These are phyloP conservation scores for Colistium nudipinnis DNA, from an alignment of 2,113 vertebrate species.

Conservation along the genomic window DNA sequence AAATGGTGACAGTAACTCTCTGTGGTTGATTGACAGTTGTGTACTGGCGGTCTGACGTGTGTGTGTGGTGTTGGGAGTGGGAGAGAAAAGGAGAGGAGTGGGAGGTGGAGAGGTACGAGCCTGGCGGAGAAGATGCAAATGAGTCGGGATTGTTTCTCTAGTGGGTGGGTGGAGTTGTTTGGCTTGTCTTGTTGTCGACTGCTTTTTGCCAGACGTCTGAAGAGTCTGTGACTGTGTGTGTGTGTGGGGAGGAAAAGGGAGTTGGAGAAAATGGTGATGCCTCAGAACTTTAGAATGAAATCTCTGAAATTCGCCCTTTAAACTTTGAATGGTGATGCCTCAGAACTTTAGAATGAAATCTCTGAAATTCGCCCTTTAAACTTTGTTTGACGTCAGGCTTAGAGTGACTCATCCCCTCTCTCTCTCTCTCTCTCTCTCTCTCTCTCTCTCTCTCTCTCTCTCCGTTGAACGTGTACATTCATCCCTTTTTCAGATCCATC, in stretches of 20 bases:
- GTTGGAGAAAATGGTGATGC: constrained; percentile 1
- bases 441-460: constrained; percentile 6
- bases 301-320: not conserved
- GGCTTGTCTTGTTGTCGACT: constrained; percentile 51
- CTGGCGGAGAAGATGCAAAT: constrained; percentile 61
- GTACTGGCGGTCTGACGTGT: not conserved
- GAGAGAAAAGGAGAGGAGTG: constrained; percentile 32
- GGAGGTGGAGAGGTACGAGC: constrained; percentile 33
- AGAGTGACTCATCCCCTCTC: not conserved
- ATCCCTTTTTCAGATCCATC: constrained; percentile 21
- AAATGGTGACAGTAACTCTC: not conserved
- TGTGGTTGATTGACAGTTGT: not conserved
- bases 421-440: constrained; percentile 26
- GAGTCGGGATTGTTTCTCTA: constrained; percentile 63
- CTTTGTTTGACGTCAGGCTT: not conserved
- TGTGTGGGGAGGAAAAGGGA: constrained; percentile 3
- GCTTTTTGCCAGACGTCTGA: constrained; percentile 49
- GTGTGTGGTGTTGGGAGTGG: constrained; percentile 4
- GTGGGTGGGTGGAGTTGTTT: constrained; percentile 75
- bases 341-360: not conserved
- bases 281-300: not conserved
- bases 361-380: not conserved
- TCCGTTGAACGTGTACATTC: constrained; percentile 32
- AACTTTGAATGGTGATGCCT: not conserved
- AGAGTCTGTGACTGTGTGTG: constrained; percentile 18